Conservation (phyloP, 2,113 vertebrate species). For the Rhineura floridana region DNA sequence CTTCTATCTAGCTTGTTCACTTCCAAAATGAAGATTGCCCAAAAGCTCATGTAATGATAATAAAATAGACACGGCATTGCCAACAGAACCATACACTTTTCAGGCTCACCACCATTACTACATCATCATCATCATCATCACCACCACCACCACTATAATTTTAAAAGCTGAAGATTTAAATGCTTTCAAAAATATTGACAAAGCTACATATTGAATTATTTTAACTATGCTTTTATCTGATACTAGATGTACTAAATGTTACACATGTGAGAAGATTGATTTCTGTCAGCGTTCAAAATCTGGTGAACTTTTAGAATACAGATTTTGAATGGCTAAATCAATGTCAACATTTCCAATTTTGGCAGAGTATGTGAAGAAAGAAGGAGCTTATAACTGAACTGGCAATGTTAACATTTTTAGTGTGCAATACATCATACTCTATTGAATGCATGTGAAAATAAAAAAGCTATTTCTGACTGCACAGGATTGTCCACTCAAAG, state of each 20-base stretch:
- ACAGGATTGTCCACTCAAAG: not conserved
- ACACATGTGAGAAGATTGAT: not conserved
- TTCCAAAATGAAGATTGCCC: not conserved
- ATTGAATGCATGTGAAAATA: not conserved
- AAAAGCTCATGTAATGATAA: not conserved
- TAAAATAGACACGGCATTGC: not conserved
- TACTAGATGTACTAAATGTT: not conserved
- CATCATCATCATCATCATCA: too few relatives aligned
- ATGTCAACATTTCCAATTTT: not conserved
- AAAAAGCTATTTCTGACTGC: not conserved
- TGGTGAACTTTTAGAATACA: not conserved
- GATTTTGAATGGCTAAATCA: not conserved
- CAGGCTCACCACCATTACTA: too few relatives aligned
- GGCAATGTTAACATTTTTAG: not conserved
- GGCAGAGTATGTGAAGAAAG: not conserved
- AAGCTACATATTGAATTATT: not conserved
- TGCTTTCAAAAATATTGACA: too few relatives aligned
- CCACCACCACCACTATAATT: too few relatives aligned
- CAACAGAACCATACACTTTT: not conserved
- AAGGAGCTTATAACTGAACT: not conserved
- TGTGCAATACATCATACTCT: not conserved
- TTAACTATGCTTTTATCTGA: not conserved
- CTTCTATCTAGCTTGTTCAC: too few relatives aligned
- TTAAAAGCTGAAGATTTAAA: too few relatives aligned
- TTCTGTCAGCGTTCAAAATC: not conserved